phyloP scores from a whole-genome alignment of 2,113 vertebrate genomes.

The Kobus ellipsiprymnus region DNA sequence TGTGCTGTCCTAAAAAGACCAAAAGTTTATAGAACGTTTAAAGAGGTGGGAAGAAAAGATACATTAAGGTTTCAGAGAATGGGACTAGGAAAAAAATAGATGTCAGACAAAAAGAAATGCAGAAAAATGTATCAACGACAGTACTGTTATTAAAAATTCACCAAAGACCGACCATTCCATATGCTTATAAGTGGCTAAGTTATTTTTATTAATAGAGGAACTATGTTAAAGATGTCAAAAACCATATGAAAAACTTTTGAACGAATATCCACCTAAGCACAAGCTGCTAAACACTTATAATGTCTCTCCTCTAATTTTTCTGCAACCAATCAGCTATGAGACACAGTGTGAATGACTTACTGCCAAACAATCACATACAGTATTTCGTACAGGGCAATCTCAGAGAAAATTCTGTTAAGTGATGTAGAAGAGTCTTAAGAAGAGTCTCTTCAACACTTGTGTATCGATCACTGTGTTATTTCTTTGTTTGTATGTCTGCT shows the following conservation, averaged over 20 bases:
- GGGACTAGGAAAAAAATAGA: not conserved
- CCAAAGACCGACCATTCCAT: not conserved
- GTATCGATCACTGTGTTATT: not conserved
- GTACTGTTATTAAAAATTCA: not conserved
- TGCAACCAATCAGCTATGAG: not conserved
- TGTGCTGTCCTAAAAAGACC: not conserved
- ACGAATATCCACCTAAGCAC: not conserved
- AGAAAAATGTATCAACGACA: not conserved
- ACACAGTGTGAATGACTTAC: not conserved
- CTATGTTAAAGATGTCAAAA: not conserved
- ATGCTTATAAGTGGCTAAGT: not conserved
- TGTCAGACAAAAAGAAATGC: not conserved
- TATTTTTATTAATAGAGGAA: not conserved
- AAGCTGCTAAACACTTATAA: not conserved
- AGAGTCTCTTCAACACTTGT: not conserved
- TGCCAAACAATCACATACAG: not conserved
- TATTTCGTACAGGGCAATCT: not conserved
- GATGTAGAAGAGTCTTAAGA: slow-evolving; percentile 7
- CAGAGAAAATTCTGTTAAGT: not conserved
- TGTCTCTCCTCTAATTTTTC: not conserved
- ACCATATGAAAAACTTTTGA: not conserved
- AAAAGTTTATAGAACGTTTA: not conserved
- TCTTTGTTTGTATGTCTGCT: not conserved
- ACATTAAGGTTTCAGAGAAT: not conserved
- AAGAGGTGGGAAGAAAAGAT: not conserved